Evolutionary conservation across 2,888 invertebrate species (phyloP), one percentile per base, ranked within the genome.

Genomic region (Prionchulus punctatus): DNA sequence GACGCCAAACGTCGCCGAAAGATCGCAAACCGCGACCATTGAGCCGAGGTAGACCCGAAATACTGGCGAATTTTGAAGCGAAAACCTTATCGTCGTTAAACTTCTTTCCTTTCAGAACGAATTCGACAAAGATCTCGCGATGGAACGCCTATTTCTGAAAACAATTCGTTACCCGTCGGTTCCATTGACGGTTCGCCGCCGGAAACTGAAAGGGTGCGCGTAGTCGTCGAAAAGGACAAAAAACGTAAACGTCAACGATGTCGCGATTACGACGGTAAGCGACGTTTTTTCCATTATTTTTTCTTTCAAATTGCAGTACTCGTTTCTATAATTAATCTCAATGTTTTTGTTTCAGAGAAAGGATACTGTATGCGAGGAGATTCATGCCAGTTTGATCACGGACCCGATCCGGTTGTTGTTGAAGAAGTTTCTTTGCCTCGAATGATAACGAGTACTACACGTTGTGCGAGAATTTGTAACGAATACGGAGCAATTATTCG

Each of bases 321-420:
- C n/a, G n/a, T n/a, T n/a, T n/a, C n/a, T n/a, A n/a, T 45, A 30
- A 42, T n/a, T 21, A 0, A 43, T 56, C 31, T 30, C 27, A 31
- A 45, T 30, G 31, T 25, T 52, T 48, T 48, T 55, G 43, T 73
- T 72, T 21, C 77, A 84, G 89, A 90, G 71, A 87, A 87, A 67
- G 91, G 91, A 1, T 89, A 85, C 71, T 98, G 98, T 73, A 88
- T 94, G 81, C 80, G 87, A 2, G 96, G 96, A 1, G 96, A 96
- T 72, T 80, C 89, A 59, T 98, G 98, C 71, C 88, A 86, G 2
- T 98, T 82, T 79, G 94, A 96, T 76, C 96, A 98, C 76, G 96
- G 96, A 3, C 79, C 82, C 1, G 94, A 96, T 73, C 94, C 96
- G 0, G 87, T 98, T 0, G 88, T 96, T 1, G 76, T 96, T 30